These are phyloP conservation scores for Plodia interpunctella DNA, from an alignment of 1,140 invertebrate genomes.

Conservation along the genomic window DNA sequence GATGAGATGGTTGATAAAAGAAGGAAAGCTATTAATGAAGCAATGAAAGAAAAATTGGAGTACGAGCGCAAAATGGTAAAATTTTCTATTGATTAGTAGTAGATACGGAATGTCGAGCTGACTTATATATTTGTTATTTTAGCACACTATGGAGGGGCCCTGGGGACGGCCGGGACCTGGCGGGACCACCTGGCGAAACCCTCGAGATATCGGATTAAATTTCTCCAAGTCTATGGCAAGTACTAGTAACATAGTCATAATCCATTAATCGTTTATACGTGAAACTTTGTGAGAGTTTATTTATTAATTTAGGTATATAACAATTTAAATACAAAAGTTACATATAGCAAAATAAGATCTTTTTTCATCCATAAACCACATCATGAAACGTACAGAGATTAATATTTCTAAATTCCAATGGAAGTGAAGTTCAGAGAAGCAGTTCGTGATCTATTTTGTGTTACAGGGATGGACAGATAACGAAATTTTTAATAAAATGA, in stretches of 20 bases:
- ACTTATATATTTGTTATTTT: conserved; percentile 26
- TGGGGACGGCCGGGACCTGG: conserved; percentile 82
- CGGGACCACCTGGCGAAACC: conserved; percentile 80
- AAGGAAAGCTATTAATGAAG: conserved; percentile 50
- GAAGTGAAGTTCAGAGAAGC: no score
- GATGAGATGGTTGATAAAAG: conserved; percentile 66
- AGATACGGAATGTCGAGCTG: neutral
- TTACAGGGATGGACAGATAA: conserved; percentile 70
- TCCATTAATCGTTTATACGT: no score
- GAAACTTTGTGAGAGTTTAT: no score
- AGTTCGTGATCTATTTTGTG: conserved; percentile 8
- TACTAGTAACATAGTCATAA: neutral
- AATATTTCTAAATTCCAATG: no score
- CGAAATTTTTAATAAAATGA: conserved; percentile 58
- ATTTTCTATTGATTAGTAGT: conserved; percentile 1
- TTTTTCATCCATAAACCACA: no score
- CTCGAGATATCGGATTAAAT: conserved; percentile 79
- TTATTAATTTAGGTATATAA: no score
- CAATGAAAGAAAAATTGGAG: conserved; percentile 53
- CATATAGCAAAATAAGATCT: no score
- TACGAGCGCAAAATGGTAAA: conserved; percentile 70
- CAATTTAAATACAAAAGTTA: no score
- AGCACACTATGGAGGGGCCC: conserved; percentile 70
- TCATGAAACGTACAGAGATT: no score
- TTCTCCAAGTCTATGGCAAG: conserved; percentile 83